Evolutionary conservation across 1,140 invertebrate species (phyloP).

Genomic region (Oreohelix idahoensis): DNA sequence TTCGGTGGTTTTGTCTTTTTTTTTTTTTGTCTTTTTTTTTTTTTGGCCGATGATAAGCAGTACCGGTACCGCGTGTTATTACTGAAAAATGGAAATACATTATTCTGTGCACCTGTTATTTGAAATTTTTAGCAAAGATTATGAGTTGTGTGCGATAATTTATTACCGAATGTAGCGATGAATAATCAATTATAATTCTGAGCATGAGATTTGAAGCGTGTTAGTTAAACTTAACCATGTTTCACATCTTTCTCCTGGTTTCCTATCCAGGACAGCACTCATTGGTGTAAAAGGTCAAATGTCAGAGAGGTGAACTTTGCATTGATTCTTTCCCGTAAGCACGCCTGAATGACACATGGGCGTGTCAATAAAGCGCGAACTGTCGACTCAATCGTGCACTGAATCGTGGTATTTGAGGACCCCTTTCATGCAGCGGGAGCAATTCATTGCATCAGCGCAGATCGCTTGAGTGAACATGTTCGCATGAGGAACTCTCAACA

Average conservation of each 20-base stretch:
- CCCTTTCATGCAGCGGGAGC: neutral
- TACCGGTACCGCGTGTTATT: no score
- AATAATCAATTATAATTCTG: no score
- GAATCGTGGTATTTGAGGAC: slow-evolving; percentile 1
- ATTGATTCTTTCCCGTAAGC: neutral
- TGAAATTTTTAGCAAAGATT: no score
- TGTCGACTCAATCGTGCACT: slow-evolving; percentile 7
- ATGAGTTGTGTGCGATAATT: no score
- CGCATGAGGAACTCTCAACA: slow-evolving; percentile 1
- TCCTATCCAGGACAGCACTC: neutral
- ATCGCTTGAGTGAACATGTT: slow-evolving; percentile 1
- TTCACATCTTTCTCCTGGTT: neutral
- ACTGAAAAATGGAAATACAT: no score
- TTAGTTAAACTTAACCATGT: no score
- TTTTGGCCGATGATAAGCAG: no score
- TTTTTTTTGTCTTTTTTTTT: no score
- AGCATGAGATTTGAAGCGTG: no score
- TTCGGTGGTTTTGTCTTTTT: no score
- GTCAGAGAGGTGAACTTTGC: neutral
- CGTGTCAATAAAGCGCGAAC: slow-evolving; percentile 1
- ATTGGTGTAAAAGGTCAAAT: neutral
- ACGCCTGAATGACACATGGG: neutral
- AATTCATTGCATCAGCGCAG: slow-evolving; percentile 16
- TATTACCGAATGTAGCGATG: no score
- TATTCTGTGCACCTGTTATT: no score